Conservation (phyloP, 2,113 vertebrate genomes). For the Cheirogaleus medius region DNA sequence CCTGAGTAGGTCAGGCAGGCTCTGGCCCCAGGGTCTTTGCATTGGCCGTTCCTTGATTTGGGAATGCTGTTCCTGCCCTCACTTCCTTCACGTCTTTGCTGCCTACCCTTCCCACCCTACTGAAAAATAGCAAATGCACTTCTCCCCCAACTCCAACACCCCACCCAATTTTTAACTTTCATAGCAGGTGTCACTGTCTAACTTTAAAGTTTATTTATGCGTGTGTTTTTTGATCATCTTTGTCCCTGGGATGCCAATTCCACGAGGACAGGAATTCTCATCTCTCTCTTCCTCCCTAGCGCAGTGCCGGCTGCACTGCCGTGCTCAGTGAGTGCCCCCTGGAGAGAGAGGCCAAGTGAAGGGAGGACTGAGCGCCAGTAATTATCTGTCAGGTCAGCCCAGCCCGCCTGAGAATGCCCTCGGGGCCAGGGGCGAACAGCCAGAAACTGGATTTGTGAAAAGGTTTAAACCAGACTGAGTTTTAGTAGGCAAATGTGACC, state of each 20-base stretch:
- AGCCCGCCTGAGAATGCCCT: no score
- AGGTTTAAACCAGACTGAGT: not conserved
- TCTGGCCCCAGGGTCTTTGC: not conserved
- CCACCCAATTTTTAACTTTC: not conserved
- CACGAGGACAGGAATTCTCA: accelerated
- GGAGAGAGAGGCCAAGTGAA: accelerated
- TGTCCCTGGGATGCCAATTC: not conserved
- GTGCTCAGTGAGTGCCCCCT: accelerated
- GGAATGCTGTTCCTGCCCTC: not conserved
- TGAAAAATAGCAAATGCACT: not conserved
- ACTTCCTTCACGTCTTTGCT: not conserved
- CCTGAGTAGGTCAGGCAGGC: not conserved
- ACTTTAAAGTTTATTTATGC: accelerated
- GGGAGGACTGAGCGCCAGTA: accelerated
- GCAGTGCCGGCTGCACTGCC: not conserved
- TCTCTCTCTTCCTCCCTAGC: not conserved
- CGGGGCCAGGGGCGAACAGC: accelerated
- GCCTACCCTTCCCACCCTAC: accelerated
- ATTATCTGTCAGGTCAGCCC: no score
- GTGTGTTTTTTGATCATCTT: accelerated
- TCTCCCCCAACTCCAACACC: accelerated
- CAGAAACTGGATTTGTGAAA: not conserved
- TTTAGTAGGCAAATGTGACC: not conserved
- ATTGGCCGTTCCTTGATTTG: not conserved
- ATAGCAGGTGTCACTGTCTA: accelerated